Percentiles rank a stretch among this genome's conserved stretches.
phyloP scores from a whole-genome alignment of 2,113 vertebrate species.

The Jacana jacana region DNA sequence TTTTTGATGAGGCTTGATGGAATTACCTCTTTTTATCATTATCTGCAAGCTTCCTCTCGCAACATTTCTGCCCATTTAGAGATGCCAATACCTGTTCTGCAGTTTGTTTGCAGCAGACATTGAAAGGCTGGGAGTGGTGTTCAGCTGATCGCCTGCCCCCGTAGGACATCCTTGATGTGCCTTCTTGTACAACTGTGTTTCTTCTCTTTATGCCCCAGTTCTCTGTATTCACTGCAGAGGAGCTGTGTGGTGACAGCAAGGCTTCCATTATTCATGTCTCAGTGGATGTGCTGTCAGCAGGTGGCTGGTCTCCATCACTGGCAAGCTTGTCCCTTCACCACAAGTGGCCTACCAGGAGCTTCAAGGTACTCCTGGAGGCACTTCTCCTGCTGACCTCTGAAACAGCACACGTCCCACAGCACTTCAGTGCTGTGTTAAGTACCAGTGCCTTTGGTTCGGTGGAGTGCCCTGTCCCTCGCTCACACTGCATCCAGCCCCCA shows the following conservation, averaged over 20 bases:
- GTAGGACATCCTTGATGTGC: background rate
- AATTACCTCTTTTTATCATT: background rate
- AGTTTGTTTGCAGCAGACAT: background rate
- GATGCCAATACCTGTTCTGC: background rate
- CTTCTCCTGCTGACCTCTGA: background rate
- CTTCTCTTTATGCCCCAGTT: background rate
- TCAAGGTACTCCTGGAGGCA: background rate
- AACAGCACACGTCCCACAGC: background rate
- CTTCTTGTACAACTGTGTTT: background rate
- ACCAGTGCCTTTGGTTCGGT: background rate
- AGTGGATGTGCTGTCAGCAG: background rate
- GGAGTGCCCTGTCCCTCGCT: rapidly evolving
- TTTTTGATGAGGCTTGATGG: background rate
- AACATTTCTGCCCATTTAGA: background rate
- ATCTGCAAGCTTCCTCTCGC: background rate
- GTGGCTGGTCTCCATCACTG: background rate
- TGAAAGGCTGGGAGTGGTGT: background rate
- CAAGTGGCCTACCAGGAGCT: background rate
- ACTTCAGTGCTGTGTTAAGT: background rate
- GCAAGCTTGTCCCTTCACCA: background rate
- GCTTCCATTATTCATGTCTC: background rate
- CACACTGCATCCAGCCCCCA: background rate
- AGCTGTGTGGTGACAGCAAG: background rate
- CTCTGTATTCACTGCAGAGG: rapidly evolving
- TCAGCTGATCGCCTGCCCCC: background rate